Base-by-base conservation (phyloP, 2,113 vertebrate genomes). In the Antennarius striatus region DNA sequence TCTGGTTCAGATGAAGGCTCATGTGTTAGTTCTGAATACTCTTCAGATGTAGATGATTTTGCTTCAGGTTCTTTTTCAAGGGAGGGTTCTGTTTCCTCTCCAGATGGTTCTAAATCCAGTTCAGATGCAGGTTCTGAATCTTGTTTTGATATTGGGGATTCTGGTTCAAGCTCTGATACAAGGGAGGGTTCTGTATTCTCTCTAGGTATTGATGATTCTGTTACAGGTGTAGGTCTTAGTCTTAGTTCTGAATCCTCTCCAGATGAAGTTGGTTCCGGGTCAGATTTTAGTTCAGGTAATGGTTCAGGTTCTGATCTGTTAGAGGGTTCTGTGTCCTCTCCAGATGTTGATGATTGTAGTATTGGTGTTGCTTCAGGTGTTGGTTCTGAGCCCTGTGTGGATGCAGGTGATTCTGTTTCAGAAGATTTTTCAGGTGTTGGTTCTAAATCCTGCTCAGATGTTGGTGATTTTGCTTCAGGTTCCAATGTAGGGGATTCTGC, bases 231-330 rank as follows among this genome's bases (percentile, higher is more conserved):
- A 39, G 12, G 16, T 36, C 63, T 15, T 53, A 9, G 29, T 1
- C n/a, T 2, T 4, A n/a, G 1, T 39, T 45, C 46, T 0, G 17
- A 3, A 0, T 29, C 15, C 0, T 11, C 30, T 0, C 1, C 5
- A 10, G 61, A 1, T 13, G 56, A n/a, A 39, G 42, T 5, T 39
- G 39, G 10, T 50, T 51, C 49, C 4, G 17, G 2, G 3, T 0
- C 3, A 4, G 49, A 3, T 1, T 1, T 3, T 49, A 4, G 16
- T 36, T 40, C 53, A 22, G 52, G 22, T 22, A 22, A 1, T 22
- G 22, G 22, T 22, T 22, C 22, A 22, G 1, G 22, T 22, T 22
- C 22, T 22, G 22, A 22, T 22, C 2, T 22, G 22, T 22, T 0
- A 3, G 17, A 9, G 10, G 56, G 1, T 9, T 57, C 40, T 4